Base-by-base conservation (phyloP, 1,140 invertebrate species). In the Drosophila serrata region DNA sequence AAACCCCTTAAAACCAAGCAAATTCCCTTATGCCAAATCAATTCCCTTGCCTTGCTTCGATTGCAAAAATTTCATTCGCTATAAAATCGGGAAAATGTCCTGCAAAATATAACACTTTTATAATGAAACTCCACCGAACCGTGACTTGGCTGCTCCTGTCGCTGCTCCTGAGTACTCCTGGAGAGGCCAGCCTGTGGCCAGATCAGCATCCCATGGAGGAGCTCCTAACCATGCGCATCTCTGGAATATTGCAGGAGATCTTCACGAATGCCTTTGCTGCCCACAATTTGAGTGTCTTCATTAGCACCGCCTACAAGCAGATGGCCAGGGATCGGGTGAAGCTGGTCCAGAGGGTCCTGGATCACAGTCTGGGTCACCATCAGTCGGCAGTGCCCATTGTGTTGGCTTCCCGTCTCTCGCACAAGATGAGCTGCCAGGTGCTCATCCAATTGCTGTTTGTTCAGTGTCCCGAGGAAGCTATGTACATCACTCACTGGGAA, bases 361-460 rank as follows among this genome's bases (percentile, higher is more conserved):
- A 61, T 1, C 24, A 35, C 5, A 43, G 67, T 4, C 22, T 77
- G 12, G 33, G 7, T 7, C 35, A 12, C 0, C 3, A 22, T 0
- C 15, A 24, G 9, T 3, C 27, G n/a, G 40, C 42, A 5, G 19
- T 87, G 48, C 72, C 85, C 15, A 5, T 75, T 0, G 42, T 87
- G n/a, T 0, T 87, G 61, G 81, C 45, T 7, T 17, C 29, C 6
- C 31, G 27, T 0, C 19, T 67, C 13, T 0, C 3, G 4, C 6
- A 2, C 0, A 35, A 40, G 2, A 6, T 81, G 0, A 3, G 12
- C 5, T 0, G 7, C 2, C 33, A 45, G 5, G 15, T 70, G 4
- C 17, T 43, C 19, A 22, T 22, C 8, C 43, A 67, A 55, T 13
- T 87, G 19, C 51, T 88, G 4, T 87, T 87, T 29, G 84, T 74